Percentiles rank a stretch among this genome's conserved stretches.
phyloP scores from a whole-genome alignment of 2,888 invertebrate genomes.

The Eupithecia tripunctaria region DNA sequence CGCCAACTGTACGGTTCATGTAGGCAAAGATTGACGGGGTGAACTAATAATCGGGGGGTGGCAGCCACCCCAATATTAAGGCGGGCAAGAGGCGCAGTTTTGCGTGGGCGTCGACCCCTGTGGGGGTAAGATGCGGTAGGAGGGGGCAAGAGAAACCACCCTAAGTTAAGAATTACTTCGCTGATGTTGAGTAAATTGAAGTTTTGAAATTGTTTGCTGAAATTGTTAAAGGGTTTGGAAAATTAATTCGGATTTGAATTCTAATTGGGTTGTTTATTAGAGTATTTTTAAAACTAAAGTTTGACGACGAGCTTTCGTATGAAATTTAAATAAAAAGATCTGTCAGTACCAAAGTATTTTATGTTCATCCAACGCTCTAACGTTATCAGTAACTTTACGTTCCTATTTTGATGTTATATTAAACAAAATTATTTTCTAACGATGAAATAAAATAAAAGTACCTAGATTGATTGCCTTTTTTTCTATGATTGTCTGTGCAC shows the following conservation, averaged over 20 bases:
- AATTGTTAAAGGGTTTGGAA: constrained; percentile 12
- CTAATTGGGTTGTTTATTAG: neutral
- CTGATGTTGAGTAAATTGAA: constrained; percentile 25
- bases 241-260: constrained; percentile 6
- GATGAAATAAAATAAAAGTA: neutral
- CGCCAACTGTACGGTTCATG: constrained; percentile 22
- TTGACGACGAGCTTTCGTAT: neutral
- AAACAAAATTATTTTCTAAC: neutral
- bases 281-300: neutral
- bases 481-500: no score
- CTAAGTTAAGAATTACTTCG: constrained; percentile 32
- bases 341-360: no score
- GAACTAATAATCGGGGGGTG: constrained; percentile 59
- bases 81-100: constrained; percentile 53
- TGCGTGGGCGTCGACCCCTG: constrained; percentile 49
- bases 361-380: no score
- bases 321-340: neutral
- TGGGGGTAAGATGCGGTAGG: constrained; percentile 41
- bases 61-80: constrained; percentile 55
- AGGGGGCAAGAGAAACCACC: constrained; percentile 51
- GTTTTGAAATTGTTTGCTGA: constrained; percentile 19
- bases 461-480: no score
- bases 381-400: no score
- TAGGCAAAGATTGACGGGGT: constrained; percentile 54
- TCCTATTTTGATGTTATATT: neutral